A percentile compares a stretch with the other conserved stretches of the same genome.
Conservation (phyloP, 2,113 vertebrate genomes). For the Nanorana parkeri region DNA sequence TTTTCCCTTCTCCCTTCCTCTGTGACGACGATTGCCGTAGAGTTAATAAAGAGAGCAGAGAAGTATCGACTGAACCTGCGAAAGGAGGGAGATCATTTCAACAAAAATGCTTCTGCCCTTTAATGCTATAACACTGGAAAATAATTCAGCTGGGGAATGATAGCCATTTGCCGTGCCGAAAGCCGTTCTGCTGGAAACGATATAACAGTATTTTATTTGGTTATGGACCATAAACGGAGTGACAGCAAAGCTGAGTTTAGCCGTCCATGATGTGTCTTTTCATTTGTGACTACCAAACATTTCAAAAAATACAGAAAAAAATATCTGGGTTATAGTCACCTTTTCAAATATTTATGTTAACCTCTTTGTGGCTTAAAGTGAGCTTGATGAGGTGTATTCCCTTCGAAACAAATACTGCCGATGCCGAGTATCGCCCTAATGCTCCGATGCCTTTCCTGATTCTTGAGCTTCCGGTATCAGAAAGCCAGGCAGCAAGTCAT, state of each 20-base stretch:
- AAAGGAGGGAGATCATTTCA: background rate
- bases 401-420: background rate
- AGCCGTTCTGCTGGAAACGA: constrained; percentile 34
- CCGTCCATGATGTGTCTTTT: constrained; percentile 8
- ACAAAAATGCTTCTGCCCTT: constrained; percentile 31
- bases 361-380: background rate
- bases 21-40: background rate
- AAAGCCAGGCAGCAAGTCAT: no score
- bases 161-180: constrained; percentile 50
- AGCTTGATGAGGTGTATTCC: background rate
- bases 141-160: constrained; percentile 55
- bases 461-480: no score
- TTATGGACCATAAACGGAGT: constrained; percentile 44
- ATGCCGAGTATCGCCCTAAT: no score
- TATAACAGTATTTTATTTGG: constrained; percentile 55
- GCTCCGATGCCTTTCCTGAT: no score
- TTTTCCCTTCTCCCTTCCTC: rapidly evolving
- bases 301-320: constrained; percentile 47
- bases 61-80: constrained; percentile 17
- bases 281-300: constrained; percentile 12
- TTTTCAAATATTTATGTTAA: constrained; percentile 17
- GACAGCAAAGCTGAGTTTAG: constrained; percentile 30
- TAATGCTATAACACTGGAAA: constrained; percentile 47
- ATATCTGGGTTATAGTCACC: background rate
- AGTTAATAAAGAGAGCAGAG: constrained; percentile 48